Conservation (phyloP, 2,888 invertebrate genomes). For the Callimorpha dominula region DNA sequence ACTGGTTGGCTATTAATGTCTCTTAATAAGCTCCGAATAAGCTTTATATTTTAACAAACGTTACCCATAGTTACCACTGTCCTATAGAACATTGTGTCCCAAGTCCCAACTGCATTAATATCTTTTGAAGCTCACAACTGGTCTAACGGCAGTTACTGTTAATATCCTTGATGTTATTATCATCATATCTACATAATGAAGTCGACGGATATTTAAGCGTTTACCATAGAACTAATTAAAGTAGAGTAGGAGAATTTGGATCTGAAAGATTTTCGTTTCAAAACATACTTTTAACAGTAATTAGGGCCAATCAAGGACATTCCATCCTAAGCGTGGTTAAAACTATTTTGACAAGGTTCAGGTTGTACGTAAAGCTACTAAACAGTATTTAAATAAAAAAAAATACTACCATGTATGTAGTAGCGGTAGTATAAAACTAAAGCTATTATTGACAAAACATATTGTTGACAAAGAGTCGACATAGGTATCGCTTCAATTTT, state of each 20-base stretch:
- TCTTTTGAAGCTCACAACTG: not conserved
- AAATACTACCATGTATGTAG: not conserved
- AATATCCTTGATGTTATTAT: not conserved
- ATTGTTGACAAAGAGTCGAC: no score
- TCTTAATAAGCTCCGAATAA: not conserved
- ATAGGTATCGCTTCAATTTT: no score
- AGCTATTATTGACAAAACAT: no score
- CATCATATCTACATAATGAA: not conserved
- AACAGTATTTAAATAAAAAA: no score
- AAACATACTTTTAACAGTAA: not conserved
- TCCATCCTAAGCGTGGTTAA: no score
- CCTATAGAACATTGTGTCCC: not conserved
- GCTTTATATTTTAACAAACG: not conserved
- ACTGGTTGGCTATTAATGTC: not conserved
- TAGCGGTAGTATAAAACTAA: not conserved
- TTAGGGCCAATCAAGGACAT: no score
- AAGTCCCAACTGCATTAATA: not conserved
- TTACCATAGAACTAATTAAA: not conserved
- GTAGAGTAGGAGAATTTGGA: not conserved
- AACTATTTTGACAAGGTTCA: no score
- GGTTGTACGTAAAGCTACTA: no score
- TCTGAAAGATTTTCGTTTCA: not conserved
- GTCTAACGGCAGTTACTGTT: slow-evolving; percentile 7
- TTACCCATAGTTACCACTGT: not conserved
- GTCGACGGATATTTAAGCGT: not conserved